Percentiles rank a stretch among this genome's conserved stretches.
These are phyloP conservation scores for Plotosus lineatus DNA, from an alignment of 2,113 vertebrate species.

Conservation along the genomic window DNA sequence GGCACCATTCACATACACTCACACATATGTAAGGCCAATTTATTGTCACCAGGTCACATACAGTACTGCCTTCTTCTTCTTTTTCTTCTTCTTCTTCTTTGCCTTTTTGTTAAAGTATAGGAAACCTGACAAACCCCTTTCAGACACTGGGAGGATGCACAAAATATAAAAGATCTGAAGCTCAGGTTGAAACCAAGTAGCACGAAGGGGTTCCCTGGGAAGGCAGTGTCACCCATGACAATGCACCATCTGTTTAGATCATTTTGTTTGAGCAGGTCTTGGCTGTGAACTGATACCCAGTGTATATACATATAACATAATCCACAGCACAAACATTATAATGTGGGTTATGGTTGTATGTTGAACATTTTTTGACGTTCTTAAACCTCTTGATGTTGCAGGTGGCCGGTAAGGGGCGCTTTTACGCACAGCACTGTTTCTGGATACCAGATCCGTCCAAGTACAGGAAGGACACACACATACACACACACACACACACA, in stretches of 20 bases:
- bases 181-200: background rate
- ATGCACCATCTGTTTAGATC: background rate
- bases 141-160: background rate
- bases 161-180: background rate
- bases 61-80: background rate
- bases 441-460: slow-evolving; percentile 14
- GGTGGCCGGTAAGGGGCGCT: slow-evolving; percentile 21
- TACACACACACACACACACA: background rate
- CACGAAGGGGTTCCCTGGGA: background rate
- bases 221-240: background rate
- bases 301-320: too few species aligned
- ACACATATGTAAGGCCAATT: background rate
- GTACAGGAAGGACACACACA: background rate
- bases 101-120: background rate
- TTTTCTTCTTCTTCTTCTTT: too few species aligned
- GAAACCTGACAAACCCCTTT: background rate
- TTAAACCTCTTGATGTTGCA: background rate
- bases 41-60: background rate
- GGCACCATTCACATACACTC: background rate
- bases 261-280: background rate
- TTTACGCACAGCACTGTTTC: background rate
- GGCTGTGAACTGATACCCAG: too few species aligned
- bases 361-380: background rate
- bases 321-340: background rate
- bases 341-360: too few species aligned